These are phyloP conservation scores for Palythoa caribaeorum DNA, from an alignment of 92 coral and sea anemone species.

Conservation along the genomic window DNA sequence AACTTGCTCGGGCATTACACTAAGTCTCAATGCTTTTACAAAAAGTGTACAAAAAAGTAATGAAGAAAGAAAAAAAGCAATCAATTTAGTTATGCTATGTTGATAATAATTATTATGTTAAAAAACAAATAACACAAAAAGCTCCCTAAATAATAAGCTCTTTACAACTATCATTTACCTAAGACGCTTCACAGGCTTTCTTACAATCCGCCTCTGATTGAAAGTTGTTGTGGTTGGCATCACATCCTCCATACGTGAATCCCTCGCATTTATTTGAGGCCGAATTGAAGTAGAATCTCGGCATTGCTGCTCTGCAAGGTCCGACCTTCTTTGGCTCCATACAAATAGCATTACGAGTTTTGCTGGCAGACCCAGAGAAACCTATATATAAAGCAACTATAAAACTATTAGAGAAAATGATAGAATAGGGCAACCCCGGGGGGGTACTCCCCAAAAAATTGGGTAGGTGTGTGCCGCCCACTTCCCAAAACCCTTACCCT, in stretches of 20 bases:
- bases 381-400: slow-evolving; percentile 42
- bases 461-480: too few species aligned
- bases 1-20: too few species aligned
- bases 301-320: slow-evolving; percentile 32
- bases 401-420: not conserved
- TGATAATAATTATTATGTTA: too few species aligned
- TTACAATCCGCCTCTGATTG: slow-evolving; percentile 12
- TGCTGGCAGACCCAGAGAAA: slow-evolving; percentile 7
- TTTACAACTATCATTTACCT: not conserved
- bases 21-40: too few species aligned
- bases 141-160: not conserved
- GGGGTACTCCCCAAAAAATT: too few species aligned
- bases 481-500: too few species aligned
- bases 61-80: not conserved
- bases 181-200: not conserved
- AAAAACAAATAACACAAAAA: not conserved
- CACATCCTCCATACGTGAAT: slow-evolving; percentile 29
- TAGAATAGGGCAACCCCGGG: too few species aligned
- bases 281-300: slow-evolving; percentile 24
- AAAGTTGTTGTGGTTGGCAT: slow-evolving; percentile 22
- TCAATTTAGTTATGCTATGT: too few species aligned
- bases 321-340: not conserved
- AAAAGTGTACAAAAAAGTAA: not conserved
- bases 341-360: not conserved
- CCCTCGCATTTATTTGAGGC: not conserved